Percentiles rank a stretch among this genome's conserved stretches.
Evolutionary conservation across 2,113 vertebrate species (phyloP).

Genomic region (Sinosuthora webbiana): DNA sequence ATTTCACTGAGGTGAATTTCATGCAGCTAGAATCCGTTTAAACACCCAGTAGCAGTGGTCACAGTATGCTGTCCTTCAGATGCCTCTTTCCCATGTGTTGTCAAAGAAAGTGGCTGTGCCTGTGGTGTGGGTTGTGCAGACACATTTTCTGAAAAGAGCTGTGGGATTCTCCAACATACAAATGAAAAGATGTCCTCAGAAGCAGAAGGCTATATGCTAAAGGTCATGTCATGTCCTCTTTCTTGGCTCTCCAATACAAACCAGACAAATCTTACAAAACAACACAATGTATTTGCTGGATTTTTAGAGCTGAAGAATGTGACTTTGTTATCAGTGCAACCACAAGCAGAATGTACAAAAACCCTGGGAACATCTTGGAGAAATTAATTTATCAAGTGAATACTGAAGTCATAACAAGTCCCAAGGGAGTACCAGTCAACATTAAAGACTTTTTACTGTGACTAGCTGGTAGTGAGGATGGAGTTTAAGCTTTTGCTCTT

Average conservation of each 20-base stretch:
- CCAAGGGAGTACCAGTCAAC: not conserved
- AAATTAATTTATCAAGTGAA: constrained; percentile 25
- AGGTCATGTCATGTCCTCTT: not conserved
- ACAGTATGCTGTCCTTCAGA: not conserved
- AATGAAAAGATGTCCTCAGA: constrained; percentile 7
- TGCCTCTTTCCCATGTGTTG: not conserved
- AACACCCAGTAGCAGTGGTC: not conserved
- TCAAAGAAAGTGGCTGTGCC: not conserved
- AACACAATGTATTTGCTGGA: not conserved
- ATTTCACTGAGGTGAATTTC: not conserved
- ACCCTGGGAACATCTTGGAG: constrained; percentile 56
- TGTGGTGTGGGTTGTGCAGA: not conserved
- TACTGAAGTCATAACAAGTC: not conserved
- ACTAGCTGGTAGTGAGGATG: not conserved
- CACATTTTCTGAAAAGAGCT: not conserved
- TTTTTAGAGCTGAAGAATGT: constrained; percentile 17
- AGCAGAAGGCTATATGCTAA: not conserved
- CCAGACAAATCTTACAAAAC: constrained; percentile 40
- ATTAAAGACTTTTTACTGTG: not conserved
- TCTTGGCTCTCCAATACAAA: not conserved
- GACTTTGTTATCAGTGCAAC: constrained; percentile 53
- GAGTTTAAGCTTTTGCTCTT: not conserved
- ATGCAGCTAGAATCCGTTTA: not conserved
- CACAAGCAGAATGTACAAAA: constrained; percentile 45
- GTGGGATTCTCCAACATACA: not conserved